These are phyloP conservation scores for Oncorhynchus tshawytscha DNA, from an alignment of 2,113 vertebrate genomes.

Conservation along the genomic window DNA sequence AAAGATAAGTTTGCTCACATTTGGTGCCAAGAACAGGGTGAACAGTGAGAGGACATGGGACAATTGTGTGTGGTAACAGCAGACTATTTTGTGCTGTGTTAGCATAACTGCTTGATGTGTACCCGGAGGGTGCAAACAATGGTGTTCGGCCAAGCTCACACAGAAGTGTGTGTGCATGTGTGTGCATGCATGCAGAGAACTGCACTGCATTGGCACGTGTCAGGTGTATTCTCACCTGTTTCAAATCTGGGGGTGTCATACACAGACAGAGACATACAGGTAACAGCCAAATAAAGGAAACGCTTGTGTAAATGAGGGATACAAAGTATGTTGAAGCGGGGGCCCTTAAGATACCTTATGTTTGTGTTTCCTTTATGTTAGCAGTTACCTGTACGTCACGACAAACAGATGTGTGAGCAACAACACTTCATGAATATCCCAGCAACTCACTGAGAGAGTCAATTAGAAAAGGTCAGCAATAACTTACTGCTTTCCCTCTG, in stretches of 20 bases:
- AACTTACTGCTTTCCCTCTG: constrained; percentile 26
- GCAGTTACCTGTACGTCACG: constrained; percentile 19
- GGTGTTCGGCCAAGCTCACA: no score
- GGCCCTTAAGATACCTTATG: no score
- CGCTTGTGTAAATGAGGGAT: no score
- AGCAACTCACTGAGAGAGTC: constrained; percentile 41
- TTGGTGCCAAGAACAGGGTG: background rate
- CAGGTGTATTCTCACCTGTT: constrained; percentile 52
- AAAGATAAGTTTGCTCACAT: background rate
- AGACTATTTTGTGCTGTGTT: no score
- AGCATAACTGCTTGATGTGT: constrained; percentile 5
- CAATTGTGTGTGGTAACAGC: no score
- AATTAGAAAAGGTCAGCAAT: constrained; percentile 56
- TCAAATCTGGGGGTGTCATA: constrained; percentile 36
- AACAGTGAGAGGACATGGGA: background rate
- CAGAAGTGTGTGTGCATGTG: background rate
- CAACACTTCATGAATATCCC: constrained; percentile 55
- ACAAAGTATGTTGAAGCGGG: no score
- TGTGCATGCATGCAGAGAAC: constrained; percentile 1
- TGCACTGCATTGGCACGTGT: background rate
- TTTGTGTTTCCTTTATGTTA: no score
- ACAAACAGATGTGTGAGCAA: constrained; percentile 51
- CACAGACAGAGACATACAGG: constrained; percentile 8
- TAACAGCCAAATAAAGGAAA: no score
- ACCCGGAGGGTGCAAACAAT: background rate